A percentile compares a stretch with the other conserved stretches of the same genome.
Conservation (phyloP, 35 echinoderm and acorn worm species). For the Lytechinus variegatus region DNA sequence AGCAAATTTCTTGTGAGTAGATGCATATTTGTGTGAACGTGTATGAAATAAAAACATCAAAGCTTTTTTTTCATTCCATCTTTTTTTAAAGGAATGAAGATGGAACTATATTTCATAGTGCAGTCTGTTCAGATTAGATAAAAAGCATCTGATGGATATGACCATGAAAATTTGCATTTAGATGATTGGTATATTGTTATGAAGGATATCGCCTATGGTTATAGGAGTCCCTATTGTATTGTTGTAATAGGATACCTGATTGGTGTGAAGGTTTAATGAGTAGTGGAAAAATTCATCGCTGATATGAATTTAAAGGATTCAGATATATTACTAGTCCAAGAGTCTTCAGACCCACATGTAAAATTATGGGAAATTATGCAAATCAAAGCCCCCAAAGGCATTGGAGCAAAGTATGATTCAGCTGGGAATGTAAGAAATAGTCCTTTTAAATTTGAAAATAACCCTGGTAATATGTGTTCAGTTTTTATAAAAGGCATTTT, state of each 20-base stretch:
- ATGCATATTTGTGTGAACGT: too few species aligned
- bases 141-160: neutral
- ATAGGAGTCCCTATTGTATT: neutral
- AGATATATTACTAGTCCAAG: neutral
- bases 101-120: too few species aligned
- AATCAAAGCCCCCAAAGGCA: too few species aligned
- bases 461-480: too few species aligned
- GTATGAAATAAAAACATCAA: too few species aligned
- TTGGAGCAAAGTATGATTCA: too few species aligned
- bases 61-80: too few species aligned
- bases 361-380: too few species aligned
- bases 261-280: neutral
- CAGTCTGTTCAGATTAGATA: neutral
- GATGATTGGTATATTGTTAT: neutral
- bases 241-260: neutral
- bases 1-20: too few species aligned
- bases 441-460: too few species aligned
- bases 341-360: neutral
- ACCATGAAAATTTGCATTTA: constrained; percentile 15
- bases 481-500: too few species aligned
- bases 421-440: neutral
- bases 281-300: neutral
- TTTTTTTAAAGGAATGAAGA: too few species aligned
- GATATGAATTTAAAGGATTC: neutral
- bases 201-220: neutral